Conservation (phyloP, 2,888 invertebrate species). For the Pristionchus arcanus region DNA sequence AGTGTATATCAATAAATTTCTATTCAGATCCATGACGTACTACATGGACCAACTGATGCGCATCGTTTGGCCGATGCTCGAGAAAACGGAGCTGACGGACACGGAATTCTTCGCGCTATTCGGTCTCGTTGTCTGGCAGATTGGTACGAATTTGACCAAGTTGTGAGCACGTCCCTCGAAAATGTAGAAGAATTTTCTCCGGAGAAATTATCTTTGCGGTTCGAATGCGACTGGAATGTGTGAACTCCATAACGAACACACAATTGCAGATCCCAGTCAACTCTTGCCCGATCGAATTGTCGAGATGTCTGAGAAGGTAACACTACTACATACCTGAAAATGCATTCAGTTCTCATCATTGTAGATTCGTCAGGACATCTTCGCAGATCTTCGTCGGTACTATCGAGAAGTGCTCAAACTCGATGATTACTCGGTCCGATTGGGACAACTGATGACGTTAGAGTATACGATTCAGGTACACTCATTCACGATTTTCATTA, state of each 20-base stretch:
- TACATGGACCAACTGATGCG: not conserved
- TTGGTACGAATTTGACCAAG: not conserved
- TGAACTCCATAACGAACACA: not conserved
- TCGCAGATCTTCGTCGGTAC: not conserved
- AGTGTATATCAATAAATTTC: not conserved
- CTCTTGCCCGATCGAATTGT: not conserved
- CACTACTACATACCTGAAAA: not conserved
- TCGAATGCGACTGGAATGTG: too few species aligned
- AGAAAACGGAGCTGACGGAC: conserved; percentile 19
- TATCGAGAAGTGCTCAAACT: not conserved
- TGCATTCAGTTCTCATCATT: not conserved
- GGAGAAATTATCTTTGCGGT: too few species aligned
- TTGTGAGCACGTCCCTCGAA: not conserved
- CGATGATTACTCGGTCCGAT: not conserved
- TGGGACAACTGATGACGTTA: not conserved
- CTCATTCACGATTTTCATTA: not conserved
- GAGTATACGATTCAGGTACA: conserved; percentile 4
- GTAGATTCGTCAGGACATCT: not conserved
- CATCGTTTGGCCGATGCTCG: not conserved
- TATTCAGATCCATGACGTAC: not conserved
- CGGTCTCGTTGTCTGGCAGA: conserved; percentile 24
- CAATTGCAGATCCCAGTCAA: conserved; percentile 28
- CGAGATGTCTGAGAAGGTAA: conserved; percentile 5
- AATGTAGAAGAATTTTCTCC: too few species aligned
- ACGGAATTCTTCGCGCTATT: conserved; percentile 25